Evolutionary conservation across 1,140 invertebrate genomes (phyloP).

Genomic region (Brachionus rotundiformis): DNA sequence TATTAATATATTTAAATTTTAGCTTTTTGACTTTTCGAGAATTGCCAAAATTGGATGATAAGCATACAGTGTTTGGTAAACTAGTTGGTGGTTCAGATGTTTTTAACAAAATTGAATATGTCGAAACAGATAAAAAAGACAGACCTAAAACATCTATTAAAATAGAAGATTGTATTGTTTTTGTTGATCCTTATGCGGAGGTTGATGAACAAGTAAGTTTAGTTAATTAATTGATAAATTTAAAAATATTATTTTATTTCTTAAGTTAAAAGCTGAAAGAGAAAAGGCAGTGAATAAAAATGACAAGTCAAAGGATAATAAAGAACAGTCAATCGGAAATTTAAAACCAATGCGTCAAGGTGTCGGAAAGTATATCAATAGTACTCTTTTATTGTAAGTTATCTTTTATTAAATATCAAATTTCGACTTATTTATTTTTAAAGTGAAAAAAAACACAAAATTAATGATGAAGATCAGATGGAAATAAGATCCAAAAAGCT

Average conservation of each 20-base stretch:
- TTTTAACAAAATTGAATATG: constrained; percentile 83
- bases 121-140: constrained; percentile 94
- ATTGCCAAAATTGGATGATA: constrained; percentile 89
- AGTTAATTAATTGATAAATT: neutral
- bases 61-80: constrained; percentile 90
- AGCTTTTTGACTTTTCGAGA: constrained; percentile 97
- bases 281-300: neutral
- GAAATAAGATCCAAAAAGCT: constrained; percentile 40
- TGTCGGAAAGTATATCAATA: constrained; percentile 45
- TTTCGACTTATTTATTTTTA: neutral
- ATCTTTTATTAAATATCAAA: neutral
- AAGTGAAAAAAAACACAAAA: constrained; percentile 48
- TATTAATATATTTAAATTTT: constrained; percentile 59
- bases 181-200: constrained; percentile 90
- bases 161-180: constrained; percentile 77
- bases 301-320: neutral
- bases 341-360: constrained; percentile 31
- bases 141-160: constrained; percentile 75
- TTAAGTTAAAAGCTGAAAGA: constrained; percentile 36
- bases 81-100: constrained; percentile 93
- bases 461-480: neutral
- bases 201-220: constrained; percentile 78
- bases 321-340: neutral
- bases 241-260: neutral
- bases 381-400: constrained; percentile 18